Base-by-base conservation (phyloP, 2,888 invertebrate genomes). In the Drosophila leonis region DNA sequence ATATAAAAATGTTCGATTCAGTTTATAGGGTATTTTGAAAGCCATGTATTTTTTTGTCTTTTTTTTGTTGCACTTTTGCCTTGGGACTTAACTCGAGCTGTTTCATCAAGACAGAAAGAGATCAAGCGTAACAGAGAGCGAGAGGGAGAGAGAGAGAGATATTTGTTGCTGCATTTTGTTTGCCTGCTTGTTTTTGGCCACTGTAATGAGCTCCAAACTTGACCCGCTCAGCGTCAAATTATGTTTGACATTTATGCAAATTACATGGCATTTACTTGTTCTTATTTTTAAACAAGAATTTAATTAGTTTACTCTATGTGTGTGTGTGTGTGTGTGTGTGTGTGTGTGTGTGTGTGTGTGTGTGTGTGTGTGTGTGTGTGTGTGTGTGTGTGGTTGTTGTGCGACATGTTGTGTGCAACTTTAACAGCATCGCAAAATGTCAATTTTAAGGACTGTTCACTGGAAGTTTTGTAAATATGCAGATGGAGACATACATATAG, bases 141-240 rank as follows among this genome's bases (percentile, higher is more conserved):
- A 1, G n/a, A 44, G 24, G 35, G 44, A n/a, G 20, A 18, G 44
- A 20, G 33, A 1, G 15, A 48, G 54, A 55, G 29, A 35, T 56
- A 56, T 72, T 71, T 71, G 52, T 52, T 57, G 41, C 35, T 77
- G 46, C 52, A 64, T 13, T 56, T 56, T 63, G 52, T 29, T 61
- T 48, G 29, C 41, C 49, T 65, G 33, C 70, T 70, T 59, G 60
- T 73, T 70, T 70, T 66, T 79, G 70, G 68, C 42, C 48, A 51
- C 76, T 72, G 67, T 83, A 83, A 88, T 83, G 75, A 88, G 88
- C 52, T 60, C 37, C 60, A 31, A 76, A 73, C 55, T 68, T 60
- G 71, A 62, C 63, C 82, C 57, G 78, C 77, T 65, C 72, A 70
- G 67, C 78, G 70, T 57, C 72, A 73, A 74, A 73, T 59, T 72